Conservation (phyloP, 2,888 invertebrate genomes). For the Heliconius erato region DNA sequence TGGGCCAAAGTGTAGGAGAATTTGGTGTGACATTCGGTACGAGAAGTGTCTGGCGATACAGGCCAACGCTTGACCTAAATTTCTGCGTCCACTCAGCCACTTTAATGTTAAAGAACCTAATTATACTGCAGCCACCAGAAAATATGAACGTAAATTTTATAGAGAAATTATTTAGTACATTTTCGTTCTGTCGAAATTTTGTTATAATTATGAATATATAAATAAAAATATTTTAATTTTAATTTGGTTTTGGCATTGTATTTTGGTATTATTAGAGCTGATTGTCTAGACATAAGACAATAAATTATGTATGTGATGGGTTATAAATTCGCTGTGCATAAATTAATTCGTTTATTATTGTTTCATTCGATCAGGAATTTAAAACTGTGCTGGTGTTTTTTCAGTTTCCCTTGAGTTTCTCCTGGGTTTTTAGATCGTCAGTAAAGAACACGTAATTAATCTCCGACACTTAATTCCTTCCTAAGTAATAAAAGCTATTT, state of each 20-base stretch:
- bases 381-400: too few relatives aligned
- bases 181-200: constrained; percentile 13
- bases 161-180: constrained; percentile 23
- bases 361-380: neutral
- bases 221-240: neutral
- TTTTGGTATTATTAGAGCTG: neutral
- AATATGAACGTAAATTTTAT: constrained; percentile 33
- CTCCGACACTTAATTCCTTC: too few relatives aligned
- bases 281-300: neutral
- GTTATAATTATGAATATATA: neutral
- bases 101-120: constrained; percentile 55
- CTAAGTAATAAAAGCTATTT: too few relatives aligned
- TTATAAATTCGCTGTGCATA: neutral
- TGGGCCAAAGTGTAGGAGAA: constrained; percentile 62
- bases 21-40: constrained; percentile 76
- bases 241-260: neutral
- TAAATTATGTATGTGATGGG: neutral
- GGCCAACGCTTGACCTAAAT: constrained; percentile 74
- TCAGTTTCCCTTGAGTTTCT: too few relatives aligned
- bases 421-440: too few relatives aligned
- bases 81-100: constrained; percentile 63
- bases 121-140: constrained; percentile 33
- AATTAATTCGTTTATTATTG: neutral
- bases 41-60: constrained; percentile 67
- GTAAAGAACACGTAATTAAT: too few relatives aligned